A percentile compares a stretch with the other conserved stretches of the same genome.
phyloP scores from a whole-genome alignment of 1,140 invertebrate genomes.

The Zophobas morio region DNA sequence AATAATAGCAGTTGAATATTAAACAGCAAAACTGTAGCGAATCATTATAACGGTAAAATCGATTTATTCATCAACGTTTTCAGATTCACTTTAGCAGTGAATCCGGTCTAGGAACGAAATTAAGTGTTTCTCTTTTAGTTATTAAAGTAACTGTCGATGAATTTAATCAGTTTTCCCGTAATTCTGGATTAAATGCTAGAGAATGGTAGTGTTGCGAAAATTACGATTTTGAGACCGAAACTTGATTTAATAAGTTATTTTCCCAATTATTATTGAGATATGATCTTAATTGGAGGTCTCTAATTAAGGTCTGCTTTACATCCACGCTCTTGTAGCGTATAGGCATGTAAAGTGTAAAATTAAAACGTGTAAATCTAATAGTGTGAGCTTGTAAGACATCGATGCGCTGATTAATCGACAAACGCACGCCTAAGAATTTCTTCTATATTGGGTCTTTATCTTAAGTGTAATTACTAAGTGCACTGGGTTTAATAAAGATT shows the following conservation, averaged over 20 bases:
- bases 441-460: no score
- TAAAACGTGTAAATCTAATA: constrained; percentile 13
- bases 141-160: constrained; percentile 37
- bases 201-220: not conserved
- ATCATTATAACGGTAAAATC: constrained; percentile 26
- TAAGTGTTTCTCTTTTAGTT: constrained; percentile 6
- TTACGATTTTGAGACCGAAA: constrained; percentile 23
- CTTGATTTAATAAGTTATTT: constrained; percentile 41
- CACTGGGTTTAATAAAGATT: no score
- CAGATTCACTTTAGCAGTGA: not conserved
- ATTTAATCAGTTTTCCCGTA: constrained; percentile 13
- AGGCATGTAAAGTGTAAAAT: not conserved
- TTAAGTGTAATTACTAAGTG: no score
- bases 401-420: constrained; percentile 7
- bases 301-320: constrained; percentile 28
- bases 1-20: constrained; percentile 35
- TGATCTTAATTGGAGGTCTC: constrained; percentile 31
- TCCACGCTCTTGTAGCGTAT: constrained; percentile 5
- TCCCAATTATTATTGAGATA: constrained; percentile 36
- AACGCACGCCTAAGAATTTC: not conserved
- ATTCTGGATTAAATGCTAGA: not conserved
- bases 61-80: constrained; percentile 15
- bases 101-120: constrained; percentile 9
- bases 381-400: constrained; percentile 15
- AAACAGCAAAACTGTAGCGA: constrained; percentile 21